Base-by-base conservation (phyloP, 2,888 invertebrate species). In the Eupeodes luniger region DNA sequence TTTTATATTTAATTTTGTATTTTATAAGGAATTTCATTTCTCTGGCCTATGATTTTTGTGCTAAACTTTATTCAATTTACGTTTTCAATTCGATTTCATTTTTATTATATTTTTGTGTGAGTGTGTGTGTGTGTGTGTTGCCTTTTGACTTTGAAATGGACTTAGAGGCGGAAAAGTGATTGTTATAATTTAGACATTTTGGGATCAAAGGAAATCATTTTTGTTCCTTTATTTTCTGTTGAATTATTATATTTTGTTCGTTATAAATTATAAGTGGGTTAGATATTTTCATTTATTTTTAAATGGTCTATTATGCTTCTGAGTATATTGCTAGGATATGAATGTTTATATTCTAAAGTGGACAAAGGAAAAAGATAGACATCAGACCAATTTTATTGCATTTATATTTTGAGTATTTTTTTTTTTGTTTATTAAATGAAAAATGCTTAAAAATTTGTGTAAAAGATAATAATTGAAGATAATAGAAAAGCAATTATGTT, bases 11-110 rank as follows among this genome's bases (percentile, higher is more conserved):
- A 19, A 19, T 19, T 53, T 36, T 40, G 3, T 16, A n/a, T 61
- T 19, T 16, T 55, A 53, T 5, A 1, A 40, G 14, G 44, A 67
- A 55, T 55, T 59, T 59, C 47, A 34, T 72, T 72, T 44, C 44
- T 72, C 4, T 72, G 27, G 72, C 44, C 70, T 57, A 57, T 72
- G 70, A 72, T 57, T 57, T 57, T 57, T 27, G 16, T 69, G 6
- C 40, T 19, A 9, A 27, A 72, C 27, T 72, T 72, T 59, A 72
- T 72, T 72, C 72, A 72, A 72, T 72, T 72, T 72, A 59, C 27
- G 27, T 72, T 72, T 72, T 47, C 53, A 70, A 70, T 70, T 70
- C 70, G 40, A 40, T 70, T 72, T 59, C 7, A 47, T 59, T 72
- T 72, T 49, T 51, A 34, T 67, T 49, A 49, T 14, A 49, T 51